Percentiles rank a stretch among this genome's conserved stretches.
Evolutionary conservation across 2,113 vertebrate genomes (phyloP).

Genomic region (Amblyornis subalaris): DNA sequence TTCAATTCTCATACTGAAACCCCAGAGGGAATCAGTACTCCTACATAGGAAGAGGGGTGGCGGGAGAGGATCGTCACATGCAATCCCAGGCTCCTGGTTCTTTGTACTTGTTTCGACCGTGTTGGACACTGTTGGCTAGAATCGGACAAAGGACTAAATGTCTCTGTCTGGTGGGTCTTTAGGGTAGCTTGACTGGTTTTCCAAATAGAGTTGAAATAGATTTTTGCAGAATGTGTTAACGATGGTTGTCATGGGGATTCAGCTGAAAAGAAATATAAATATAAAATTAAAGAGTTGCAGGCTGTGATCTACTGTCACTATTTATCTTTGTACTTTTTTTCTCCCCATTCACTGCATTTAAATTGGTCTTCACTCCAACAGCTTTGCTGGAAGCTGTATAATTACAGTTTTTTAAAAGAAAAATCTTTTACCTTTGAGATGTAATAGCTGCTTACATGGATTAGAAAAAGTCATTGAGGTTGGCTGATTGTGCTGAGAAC

Average conservation of each 20-base stretch:
- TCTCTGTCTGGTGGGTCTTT: not conserved
- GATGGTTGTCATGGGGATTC: constrained; percentile 42
- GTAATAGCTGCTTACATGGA: not conserved
- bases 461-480: not conserved
- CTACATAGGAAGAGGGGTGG: not conserved
- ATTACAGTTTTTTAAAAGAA: not conserved
- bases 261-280: constrained; percentile 35
- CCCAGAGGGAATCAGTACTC: not conserved
- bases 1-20: not conserved
- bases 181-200: not conserved
- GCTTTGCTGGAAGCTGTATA: not conserved
- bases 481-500: not conserved
- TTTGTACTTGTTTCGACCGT: accelerated
- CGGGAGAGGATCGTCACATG: accelerated
- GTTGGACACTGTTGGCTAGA: not conserved
- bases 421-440: not conserved
- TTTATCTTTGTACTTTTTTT: not conserved
- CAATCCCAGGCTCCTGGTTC: not conserved
- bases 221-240: not conserved
- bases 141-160: not conserved
- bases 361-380: not conserved
- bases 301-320: constrained; percentile 25
- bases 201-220: not conserved
- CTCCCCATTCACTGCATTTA: not conserved
- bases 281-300: constrained; percentile 20